Conservation (phyloP, 53 echinoderm and acorn worm genomes). For the Mesocentrotus franciscanus region DNA sequence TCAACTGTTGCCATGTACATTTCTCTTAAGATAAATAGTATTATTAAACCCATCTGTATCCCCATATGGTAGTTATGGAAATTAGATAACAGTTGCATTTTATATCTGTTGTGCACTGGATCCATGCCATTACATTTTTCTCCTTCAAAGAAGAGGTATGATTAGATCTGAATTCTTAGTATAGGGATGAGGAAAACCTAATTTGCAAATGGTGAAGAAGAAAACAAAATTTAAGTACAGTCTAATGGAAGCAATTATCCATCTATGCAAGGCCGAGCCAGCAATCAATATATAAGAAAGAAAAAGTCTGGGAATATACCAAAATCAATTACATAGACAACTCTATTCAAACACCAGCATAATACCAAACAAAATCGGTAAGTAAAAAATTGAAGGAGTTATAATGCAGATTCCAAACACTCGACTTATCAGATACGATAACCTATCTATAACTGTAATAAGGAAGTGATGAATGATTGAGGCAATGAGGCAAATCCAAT, state of each 20-base stretch:
- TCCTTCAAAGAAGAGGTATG: not conserved
- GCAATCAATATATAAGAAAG: not conserved
- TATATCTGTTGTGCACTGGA: not conserved
- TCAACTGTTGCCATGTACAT: too few species aligned
- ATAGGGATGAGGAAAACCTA: not conserved
- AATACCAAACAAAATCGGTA: not conserved
- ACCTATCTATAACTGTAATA: not conserved
- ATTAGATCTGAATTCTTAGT: not conserved
- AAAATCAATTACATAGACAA: not conserved
- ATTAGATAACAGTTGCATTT: not conserved
- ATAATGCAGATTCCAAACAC: not conserved
- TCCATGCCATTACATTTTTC: not conserved
- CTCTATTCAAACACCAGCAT: not conserved
- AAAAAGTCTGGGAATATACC: not conserved
- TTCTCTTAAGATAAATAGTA: not conserved
- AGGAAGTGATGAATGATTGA: slow-evolving; percentile 38
- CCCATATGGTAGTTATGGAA: not conserved
- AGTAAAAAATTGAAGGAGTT: not conserved
- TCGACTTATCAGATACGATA: not conserved
- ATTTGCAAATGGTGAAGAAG: not conserved
- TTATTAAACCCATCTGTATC: not conserved
- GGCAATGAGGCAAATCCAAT: slow-evolving; percentile 48
- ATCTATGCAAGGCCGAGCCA: not conserved
- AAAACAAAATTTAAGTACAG: not conserved
- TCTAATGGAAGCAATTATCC: not conserved